These are phyloP conservation scores for Clarias pachynema DNA, from an alignment of 2,797 vertebrate genomes.

Conservation along the genomic window DNA sequence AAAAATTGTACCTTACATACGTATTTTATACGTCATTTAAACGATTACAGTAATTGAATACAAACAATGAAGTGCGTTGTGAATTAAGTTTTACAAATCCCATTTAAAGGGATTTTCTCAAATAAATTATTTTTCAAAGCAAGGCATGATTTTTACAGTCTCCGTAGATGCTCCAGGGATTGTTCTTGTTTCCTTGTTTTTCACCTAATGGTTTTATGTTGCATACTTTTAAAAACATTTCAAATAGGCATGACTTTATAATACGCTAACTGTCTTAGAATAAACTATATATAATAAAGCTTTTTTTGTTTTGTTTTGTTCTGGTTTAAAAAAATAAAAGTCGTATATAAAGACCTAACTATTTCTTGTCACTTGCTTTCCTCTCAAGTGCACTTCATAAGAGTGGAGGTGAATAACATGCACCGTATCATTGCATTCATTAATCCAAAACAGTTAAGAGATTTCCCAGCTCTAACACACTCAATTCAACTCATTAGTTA, in stretches of 20 bases:
- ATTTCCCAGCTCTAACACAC: background rate
- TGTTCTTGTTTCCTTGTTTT: background rate
- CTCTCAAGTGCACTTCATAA: background rate
- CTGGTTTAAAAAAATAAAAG: background rate
- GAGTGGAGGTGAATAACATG: background rate
- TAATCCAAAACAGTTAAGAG: constrained; percentile 2
- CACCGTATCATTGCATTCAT: background rate
- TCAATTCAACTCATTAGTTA: background rate
- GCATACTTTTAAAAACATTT: background rate
- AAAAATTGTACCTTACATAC: background rate
- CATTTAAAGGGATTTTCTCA: background rate
- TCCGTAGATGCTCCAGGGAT: background rate
- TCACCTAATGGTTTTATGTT: background rate
- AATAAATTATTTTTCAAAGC: background rate
- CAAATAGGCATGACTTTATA: background rate
- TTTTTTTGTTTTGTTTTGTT: background rate
- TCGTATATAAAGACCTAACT: background rate
- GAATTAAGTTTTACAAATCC: background rate
- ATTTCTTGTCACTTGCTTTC: background rate
- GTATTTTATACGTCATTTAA: background rate
- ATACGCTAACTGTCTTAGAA: background rate
- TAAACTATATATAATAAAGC: background rate
- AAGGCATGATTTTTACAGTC: background rate
- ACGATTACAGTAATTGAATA: background rate
- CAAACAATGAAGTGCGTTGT: background rate